phyloP scores from a whole-genome alignment of 2,888 invertebrate species.

The Hyposoter dolosus region DNA sequence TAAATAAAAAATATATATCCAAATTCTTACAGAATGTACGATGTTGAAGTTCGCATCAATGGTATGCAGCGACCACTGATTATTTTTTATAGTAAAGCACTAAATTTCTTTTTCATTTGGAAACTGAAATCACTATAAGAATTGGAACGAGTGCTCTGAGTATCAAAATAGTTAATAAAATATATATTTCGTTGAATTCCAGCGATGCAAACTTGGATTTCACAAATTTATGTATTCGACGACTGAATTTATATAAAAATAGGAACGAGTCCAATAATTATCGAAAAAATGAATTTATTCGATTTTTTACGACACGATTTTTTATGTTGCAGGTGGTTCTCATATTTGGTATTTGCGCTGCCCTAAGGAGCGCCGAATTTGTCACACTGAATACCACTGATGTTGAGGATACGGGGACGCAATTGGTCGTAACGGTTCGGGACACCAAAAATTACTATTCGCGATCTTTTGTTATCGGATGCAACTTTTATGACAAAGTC shows the following conservation, averaged over 20 bases:
- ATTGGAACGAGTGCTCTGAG: not conserved
- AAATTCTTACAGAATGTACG: conserved; percentile 1
- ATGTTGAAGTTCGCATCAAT: too few species aligned
- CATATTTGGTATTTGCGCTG: conserved; percentile 59
- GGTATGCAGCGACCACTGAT: not conserved
- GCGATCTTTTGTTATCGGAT: conserved; percentile 61
- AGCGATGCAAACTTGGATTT: not conserved
- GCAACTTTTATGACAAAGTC: conserved; percentile 42
- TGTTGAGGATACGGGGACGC: conserved; percentile 51
- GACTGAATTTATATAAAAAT: not conserved
- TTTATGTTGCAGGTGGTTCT: conserved; percentile 42
- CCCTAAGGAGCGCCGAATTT: conserved; percentile 51
- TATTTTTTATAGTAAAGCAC: not conserved
- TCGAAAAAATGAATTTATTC: not conserved
- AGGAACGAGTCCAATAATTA: not conserved
- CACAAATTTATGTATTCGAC: not conserved
- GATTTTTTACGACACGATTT: not conserved
- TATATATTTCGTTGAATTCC: conserved; percentile 1
- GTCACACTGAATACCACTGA: conserved; percentile 32
- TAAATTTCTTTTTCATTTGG: conserved; percentile 3
- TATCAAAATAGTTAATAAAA: conserved; percentile 15
- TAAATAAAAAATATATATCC: conserved; percentile 14
- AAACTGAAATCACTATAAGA: conserved; percentile 1
- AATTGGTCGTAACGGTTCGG: conserved; percentile 50
- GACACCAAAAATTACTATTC: conserved; percentile 61